Base-by-base conservation (phyloP, 1,140 invertebrate genomes). In the Copidosoma floridanum region DNA sequence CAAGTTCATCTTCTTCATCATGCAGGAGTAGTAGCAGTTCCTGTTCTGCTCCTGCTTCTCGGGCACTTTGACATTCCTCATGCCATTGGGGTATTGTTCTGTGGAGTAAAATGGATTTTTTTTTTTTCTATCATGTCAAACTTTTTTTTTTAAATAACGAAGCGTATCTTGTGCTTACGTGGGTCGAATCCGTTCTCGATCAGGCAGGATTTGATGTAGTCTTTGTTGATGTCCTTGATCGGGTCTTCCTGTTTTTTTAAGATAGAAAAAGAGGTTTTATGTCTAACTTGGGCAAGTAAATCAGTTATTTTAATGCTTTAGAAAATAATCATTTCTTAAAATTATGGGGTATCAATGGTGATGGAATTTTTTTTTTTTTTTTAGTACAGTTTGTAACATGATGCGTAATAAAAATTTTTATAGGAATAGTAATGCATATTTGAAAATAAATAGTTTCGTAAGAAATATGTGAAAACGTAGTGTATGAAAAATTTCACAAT, bases 1-100 rank as follows among this genome's bases (percentile, higher is more conserved):
- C 24, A 61, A 26, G 44, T 61, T 61, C 58, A 61, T 61, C 20
- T 61, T 61, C 44, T 61, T 61, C 58, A 61, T 61, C 58, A 61
- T 61, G 51, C 58, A 61, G 0, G 58, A 26, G 44, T 61, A 61
- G 44, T 61, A 61, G 38, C 58, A 61, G 35, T 61, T 48, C 12
- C 14, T 54, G 20, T 61, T 54, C 35, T 54, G 41, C 37, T 61
- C 51, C 18, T 40, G 29, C 3, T 61, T 37, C 32, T 61, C 44
- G 8, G 51, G 24, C 4, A 61, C 35, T 4, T 54, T 48, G 18
- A 18, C 35, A n/a, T 61, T 61, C 26, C 51, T 61, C 26, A 61
- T 29, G 7, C 58, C 58, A 32, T n/a, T 48, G 6, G 51, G 16
- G 41, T 61, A 61, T 55, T 61, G 51, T 2, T 16, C 58, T 60